Conservation (phyloP, 1,140 invertebrate genomes). For the Hyphantria cunea region DNA sequence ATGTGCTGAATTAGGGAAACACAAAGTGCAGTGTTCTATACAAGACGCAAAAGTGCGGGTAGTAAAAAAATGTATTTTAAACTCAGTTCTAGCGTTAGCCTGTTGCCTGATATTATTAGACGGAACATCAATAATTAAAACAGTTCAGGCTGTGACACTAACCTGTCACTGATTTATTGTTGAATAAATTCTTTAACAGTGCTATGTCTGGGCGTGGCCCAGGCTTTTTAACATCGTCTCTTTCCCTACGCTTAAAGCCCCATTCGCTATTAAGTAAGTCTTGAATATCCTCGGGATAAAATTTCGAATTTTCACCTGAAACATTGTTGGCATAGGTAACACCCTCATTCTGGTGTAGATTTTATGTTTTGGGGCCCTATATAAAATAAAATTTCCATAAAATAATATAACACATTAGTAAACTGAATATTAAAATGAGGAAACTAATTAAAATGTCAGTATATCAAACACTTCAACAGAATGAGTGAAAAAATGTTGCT, state of each 20-base stretch:
- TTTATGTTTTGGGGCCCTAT: conserved; percentile 34
- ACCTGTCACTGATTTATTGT: conserved; percentile 78
- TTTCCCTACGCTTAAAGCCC: conserved; percentile 92
- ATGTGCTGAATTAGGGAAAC: conserved; percentile 65
- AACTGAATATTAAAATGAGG: conserved; percentile 42
- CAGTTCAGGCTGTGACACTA: conserved; percentile 73
- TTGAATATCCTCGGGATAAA: conserved; percentile 78
- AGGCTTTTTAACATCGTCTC: conserved; percentile 97
- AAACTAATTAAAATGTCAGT: conserved; percentile 28
- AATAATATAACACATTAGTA: conserved; percentile 37
- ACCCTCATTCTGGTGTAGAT: conserved; percentile 45
- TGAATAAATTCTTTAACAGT: conserved; percentile 72
- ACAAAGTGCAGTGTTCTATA: conserved; percentile 69
- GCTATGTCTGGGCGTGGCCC: conserved; percentile 88
- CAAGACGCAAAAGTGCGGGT: conserved; percentile 65
- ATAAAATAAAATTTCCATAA: conserved; percentile 36
- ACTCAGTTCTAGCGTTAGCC: conserved; percentile 47
- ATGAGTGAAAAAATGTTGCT: conserved; percentile 46
- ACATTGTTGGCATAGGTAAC: conserved; percentile 69
- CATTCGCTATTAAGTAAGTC: conserved; percentile 82
- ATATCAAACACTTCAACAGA: conserved; percentile 35
- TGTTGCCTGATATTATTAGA: conserved; percentile 40
- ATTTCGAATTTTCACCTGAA: conserved; percentile 80
- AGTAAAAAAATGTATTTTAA: conserved; percentile 44
- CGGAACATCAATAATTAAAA: conserved; percentile 67